Evolutionary conservation across 2,888 invertebrate species (phyloP).

Genomic region (Ceraclea dissimilis): DNA sequence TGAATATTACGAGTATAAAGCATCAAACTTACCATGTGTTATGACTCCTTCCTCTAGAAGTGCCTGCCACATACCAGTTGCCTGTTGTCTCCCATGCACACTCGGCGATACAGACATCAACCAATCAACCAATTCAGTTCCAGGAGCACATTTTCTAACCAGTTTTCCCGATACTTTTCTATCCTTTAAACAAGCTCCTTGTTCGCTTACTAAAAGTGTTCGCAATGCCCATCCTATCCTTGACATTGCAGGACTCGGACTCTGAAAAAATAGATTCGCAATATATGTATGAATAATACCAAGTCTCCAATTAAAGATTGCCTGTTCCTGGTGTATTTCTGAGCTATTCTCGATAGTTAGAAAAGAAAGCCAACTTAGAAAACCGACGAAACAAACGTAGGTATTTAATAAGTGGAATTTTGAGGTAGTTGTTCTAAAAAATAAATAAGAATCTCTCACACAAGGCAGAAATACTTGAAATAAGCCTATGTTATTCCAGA

Average conservation of each 20-base stretch:
- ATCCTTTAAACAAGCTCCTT: slow-evolving; percentile 56
- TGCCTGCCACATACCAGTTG: slow-evolving; percentile 78
- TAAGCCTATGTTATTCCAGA: no score
- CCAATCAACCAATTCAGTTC: slow-evolving; percentile 78
- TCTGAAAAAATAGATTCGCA: slow-evolving; percentile 34
- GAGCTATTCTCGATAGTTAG: no score
- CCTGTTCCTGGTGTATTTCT: no score
- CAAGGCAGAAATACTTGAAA: no score
- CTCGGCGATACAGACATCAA: slow-evolving; percentile 55
- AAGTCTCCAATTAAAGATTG: no score
- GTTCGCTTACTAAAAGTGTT: slow-evolving; percentile 56
- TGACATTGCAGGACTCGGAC: slow-evolving; percentile 57
- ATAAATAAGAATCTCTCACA: no score
- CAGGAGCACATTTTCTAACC: slow-evolving; percentile 64
- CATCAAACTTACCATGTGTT: slow-evolving; percentile 59
- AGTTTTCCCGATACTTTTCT: slow-evolving; percentile 56
- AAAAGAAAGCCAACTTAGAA: no score
- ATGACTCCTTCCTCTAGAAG: slow-evolving; percentile 72
- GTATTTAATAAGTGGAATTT: no score
- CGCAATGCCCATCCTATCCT: slow-evolving; percentile 64
- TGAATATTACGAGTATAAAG: no score
- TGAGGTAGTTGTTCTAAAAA: no score
- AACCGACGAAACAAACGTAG: no score
- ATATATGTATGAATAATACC: no score
- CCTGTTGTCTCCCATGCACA: slow-evolving; percentile 60